These are phyloP conservation scores for Ispidina lecontei DNA, from an alignment of 2,797 vertebrate species.

Conservation along the genomic window DNA sequence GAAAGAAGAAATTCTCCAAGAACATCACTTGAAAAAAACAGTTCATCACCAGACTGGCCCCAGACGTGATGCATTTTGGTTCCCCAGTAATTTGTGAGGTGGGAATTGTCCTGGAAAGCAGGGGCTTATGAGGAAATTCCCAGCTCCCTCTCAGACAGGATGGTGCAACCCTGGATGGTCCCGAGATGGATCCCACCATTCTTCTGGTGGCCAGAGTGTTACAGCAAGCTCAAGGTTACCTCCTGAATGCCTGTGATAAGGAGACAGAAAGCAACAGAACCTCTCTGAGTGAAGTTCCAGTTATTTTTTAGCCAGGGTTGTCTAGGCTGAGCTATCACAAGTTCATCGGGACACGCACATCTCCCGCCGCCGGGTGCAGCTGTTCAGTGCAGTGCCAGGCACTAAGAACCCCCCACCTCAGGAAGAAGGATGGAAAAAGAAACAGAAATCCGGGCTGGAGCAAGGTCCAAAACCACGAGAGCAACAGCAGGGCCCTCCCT, in stretches of 20 bases:
- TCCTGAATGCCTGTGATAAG: fast-evolving
- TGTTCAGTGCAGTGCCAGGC: fast-evolving
- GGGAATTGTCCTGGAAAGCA: background rate
- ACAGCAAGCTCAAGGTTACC: background rate
- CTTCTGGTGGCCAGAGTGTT: background rate
- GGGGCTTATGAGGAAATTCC: background rate
- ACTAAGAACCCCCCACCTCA: background rate
- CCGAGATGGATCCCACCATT: fast-evolving
- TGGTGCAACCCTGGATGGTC: background rate
- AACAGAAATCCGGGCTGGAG: background rate
- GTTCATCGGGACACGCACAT: fast-evolving
- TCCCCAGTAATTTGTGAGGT: background rate
- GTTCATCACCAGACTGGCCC: background rate
- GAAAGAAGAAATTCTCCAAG: too few species aligned
- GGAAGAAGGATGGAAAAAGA: background rate
- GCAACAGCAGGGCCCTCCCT: fast-evolving
- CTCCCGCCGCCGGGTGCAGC: background rate
- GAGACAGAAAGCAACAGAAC: background rate
- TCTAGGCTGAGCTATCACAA: background rate
- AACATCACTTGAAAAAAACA: fast-evolving
- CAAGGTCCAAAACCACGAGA: background rate
- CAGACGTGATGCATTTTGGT: background rate
- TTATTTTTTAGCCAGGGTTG: background rate
- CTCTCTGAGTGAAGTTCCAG: fast-evolving
- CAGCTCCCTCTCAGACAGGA: fast-evolving